phyloP scores from a whole-genome alignment of 2,797 vertebrate genomes.

The Centropyge bicolor region DNA sequence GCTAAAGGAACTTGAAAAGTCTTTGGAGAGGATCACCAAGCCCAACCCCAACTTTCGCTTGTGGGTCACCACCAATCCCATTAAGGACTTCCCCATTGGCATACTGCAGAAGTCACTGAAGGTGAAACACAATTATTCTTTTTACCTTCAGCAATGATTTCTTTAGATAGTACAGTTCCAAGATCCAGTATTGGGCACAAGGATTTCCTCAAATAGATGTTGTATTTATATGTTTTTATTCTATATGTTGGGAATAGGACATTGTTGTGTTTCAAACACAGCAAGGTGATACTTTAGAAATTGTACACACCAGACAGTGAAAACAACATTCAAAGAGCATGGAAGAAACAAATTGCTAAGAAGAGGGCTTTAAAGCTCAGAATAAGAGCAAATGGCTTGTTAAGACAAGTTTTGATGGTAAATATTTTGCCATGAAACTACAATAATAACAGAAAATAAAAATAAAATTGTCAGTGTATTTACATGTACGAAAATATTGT shows the following conservation, averaged over 20 bases:
- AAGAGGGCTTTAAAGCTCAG: background rate
- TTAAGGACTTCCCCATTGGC: constrained; percentile 92
- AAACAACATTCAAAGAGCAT: too few species aligned
- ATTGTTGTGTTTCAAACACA: too few species aligned
- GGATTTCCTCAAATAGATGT: background rate
- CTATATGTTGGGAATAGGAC: too few species aligned
- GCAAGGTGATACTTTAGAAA: too few species aligned
- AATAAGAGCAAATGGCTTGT: background rate
- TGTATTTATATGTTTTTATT: background rate
- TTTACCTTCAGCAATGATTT: background rate
- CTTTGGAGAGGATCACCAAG: constrained; percentile 90
- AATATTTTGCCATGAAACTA: background rate
- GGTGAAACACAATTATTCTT: constrained; percentile 73
- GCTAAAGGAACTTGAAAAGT: constrained; percentile 94
- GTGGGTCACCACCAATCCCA: constrained; percentile 97
- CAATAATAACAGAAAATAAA: background rate
- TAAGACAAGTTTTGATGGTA: background rate
- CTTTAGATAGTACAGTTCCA: background rate
- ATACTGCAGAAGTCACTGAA: constrained; percentile 96
- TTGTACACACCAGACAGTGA: too few species aligned
- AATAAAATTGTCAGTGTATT: background rate
- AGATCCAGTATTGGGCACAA: background rate
- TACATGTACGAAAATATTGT: constrained; percentile 23
- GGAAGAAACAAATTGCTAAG: background rate
- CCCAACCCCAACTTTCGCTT: constrained; percentile 93